Base-by-base conservation (phyloP, 2,797 vertebrate genomes). In the Pterois miles region DNA sequence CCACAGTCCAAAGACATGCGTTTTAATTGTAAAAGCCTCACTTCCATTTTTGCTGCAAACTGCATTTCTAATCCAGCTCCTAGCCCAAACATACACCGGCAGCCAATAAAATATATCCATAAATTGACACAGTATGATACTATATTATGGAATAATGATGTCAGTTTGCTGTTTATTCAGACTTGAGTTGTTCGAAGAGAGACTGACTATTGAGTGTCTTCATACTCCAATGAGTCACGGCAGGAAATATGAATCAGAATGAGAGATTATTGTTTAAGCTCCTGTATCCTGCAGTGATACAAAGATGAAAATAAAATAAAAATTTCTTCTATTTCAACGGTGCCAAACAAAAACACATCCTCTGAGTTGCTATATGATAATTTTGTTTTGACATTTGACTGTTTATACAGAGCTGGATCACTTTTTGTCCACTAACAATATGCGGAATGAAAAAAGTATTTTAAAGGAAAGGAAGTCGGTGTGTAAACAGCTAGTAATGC, bases 231-330 rank as follows among this genome's bases (percentile, higher is more conserved):
- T 74, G 69, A 63, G 54, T 84, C 68, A 16, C 4, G 4, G 40
- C 50, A 58, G 52, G 58, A 64, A 69, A 69, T 56, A 62, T 46
- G 29, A 69, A 77, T 52, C 65, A 64, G 50, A 75, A 78, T 46
- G n/a, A 3, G 7, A 54, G 54, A 63, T 65, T 56, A 59, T 2
- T 57, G 77, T 38, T 23, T 27, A 63, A n/a, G 50, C 65, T 60
- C 3, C 27, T 29, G 20, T n/a, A 36, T 72, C 60, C 50, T 38
- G 50, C 63, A 31, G 59, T 6, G 22, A 23, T 14, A 56, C 34
- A 22, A 65, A 57, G 68, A 38, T 50, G n/a, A 58, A 78, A 52
- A 69, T 36, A 53, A n/a, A n/a, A n/a, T n/a, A n/a, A n/a, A n/a
- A n/a, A n/a, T n/a, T n/a, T n/a, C 29, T 57, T 65, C 48, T 4